A percentile compares a stretch with the other conserved stretches of the same genome.
These are phyloP conservation scores for Babyrousa celebensis DNA, from an alignment of 2,797 vertebrate species.

Conservation along the genomic window DNA sequence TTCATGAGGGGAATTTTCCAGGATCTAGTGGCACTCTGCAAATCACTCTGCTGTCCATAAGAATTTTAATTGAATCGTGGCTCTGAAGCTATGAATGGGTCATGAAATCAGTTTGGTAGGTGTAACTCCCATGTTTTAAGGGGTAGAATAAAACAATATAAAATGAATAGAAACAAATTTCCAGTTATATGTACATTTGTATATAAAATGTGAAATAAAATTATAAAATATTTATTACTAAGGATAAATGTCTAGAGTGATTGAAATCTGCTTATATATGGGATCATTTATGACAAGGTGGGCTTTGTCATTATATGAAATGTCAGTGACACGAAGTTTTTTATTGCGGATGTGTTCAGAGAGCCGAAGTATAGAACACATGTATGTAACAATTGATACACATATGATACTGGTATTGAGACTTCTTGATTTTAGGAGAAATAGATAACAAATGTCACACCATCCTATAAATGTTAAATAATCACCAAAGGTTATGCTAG, in stretches of 20 bases:
- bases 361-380: neutral
- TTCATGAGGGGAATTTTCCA: neutral
- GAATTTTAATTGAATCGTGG: neutral
- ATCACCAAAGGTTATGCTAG: neutral
- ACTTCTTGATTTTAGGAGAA: conserved; percentile 4
- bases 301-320: neutral
- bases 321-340: neutral
- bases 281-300: neutral
- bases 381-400: neutral
- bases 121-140: neutral
- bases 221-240: neutral
- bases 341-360: neutral
- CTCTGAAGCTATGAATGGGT: neutral
- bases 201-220: neutral
- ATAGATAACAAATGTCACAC: neutral
- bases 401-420: neutral
- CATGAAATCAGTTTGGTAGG: neutral
- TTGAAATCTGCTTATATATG: neutral
- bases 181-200: neutral
- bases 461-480: neutral
- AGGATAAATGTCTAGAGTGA: neutral
- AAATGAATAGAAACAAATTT: neutral
- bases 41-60: neutral
- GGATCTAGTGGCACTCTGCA: neutral
- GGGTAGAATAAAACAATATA: neutral